Evolutionary conservation across 2,797 vertebrate genomes (phyloP).

Genomic region (Argyrosomus regius): DNA sequence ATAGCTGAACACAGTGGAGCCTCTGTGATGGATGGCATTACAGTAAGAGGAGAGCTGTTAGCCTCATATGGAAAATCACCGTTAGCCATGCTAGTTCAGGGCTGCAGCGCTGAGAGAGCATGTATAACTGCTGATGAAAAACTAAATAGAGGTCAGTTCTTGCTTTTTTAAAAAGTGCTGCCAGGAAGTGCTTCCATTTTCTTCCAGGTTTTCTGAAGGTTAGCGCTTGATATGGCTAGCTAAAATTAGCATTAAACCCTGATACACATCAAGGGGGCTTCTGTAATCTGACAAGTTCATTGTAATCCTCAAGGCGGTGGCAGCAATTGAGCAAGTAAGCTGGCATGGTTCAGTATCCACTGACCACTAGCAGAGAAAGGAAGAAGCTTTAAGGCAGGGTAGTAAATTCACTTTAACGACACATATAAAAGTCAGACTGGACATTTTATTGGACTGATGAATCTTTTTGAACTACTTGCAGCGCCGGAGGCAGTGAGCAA

Average conservation of each 20-base stretch:
- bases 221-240: background rate
- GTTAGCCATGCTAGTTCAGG: constrained; percentile 4
- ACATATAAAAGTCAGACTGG: background rate
- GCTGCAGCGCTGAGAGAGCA: background rate
- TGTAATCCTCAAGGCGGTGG: constrained; percentile 34
- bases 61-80: background rate
- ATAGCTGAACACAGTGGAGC: constrained; percentile 3
- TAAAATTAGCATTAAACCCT: constrained; percentile 29
- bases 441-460: constrained; percentile 16
- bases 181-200: background rate
- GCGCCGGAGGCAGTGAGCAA: background rate
- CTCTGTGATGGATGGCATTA: constrained; percentile 22
- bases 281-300: constrained; percentile 46
- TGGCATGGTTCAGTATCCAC: constrained; percentile 22
- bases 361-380: constrained; percentile 8
- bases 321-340: constrained; percentile 19
- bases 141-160: background rate
- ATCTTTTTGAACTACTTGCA: background rate
- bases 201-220: constrained; percentile 4
- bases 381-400: constrained; percentile 18
- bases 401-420: constrained; percentile 36
- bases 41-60: constrained; percentile 1
- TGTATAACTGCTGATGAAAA: background rate
- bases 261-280: constrained; percentile 16
- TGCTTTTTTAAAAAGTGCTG: background rate